Evolutionary conservation across 2,888 invertebrate species (phyloP), one percentile per base, ranked within the genome.

Genomic region (Epistrophella euchroma): DNA sequence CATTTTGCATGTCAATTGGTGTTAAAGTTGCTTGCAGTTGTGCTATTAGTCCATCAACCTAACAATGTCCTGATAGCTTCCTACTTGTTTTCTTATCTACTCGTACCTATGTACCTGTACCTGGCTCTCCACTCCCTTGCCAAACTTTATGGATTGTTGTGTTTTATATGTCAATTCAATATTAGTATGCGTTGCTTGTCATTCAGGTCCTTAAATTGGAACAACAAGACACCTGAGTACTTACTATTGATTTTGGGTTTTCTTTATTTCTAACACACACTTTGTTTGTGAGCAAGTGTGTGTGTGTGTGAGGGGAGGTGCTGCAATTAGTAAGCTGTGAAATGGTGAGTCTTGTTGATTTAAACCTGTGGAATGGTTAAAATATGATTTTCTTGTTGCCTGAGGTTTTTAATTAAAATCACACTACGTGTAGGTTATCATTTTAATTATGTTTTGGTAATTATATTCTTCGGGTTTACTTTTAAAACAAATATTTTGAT

Each of bases 211-310:
- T 68, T 19, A 43, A 60, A 40, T 77, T 66, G 43, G 43, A 77
- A 76, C 73, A 60, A 77, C 82, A 82, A 60, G 72, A 82, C 76
- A 82, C 82, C 77, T 82, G 58, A 77, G 50, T 22, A 56, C 17
- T 60, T 28, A 55, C 17, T 76, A 75, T 75, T 56, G 75, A 81
- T 75, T 81, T 81, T 40, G 40, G 4, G 15, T 4, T 40, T 52
- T 19, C 17, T 64, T 62, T 35, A n/a, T 50, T 32, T 32, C 32
- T 9, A 6, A 10, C 28, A 13, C 35, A 35, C 17, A 10, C 17
- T 15, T n/a, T n/a, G n/a, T n/a, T n/a, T n/a, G n/a, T n/a, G 6
- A 0, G 2, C 32, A 32, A 5, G n/a, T 56, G 7, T 28, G 37
- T 22, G 11, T 25, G 13, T 47, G n/a, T 35, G 13, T 15, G 4